Evolutionary conservation across 2,113 vertebrate genomes (phyloP), one percentile per base, ranked within the genome.

Genomic region (Lucifuga dentata): DNA sequence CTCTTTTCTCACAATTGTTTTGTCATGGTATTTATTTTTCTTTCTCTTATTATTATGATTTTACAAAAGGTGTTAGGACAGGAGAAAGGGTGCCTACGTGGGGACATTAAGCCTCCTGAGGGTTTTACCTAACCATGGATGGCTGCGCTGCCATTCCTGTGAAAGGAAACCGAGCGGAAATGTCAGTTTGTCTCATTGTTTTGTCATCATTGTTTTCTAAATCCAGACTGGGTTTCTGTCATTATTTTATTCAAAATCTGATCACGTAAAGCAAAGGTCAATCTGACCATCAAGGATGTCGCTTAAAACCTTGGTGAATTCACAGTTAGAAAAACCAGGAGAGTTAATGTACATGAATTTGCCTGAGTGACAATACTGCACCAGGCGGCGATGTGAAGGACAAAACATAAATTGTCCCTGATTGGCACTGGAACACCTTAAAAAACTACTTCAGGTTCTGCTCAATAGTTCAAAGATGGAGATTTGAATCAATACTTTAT

Each of bases 1-100:
- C 21, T 12, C 29, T 38, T 67, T 67, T 67, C 39, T 50, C 21
- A 26, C 24, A 7, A 26, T n/a, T 74, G n/a, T 75, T 70, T 80
- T 55, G 58, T 60, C n/a, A 15, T 49, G 26, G 1, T 45, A 63
- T 45, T 23, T 51, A 10, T 24, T 39, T 12, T 21, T 50, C 11
- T 66, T 57, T 20, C 26, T 48, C 21, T 33, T 26, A 35, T 64
- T 43, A 29, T 62, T 49, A 1, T 20, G 48, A 45, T 35, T 69
- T 52, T 40, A 35, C 41, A 20, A 62, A 65, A 65, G 36, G 35
- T 39, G 62, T 62, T 5, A 21, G 43, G 7, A 51, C 24, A 1
- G 39, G 32, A 40, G 46, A 66, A 67, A 32, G 19, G 62, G 49
- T 43, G 20, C 21, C 1, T 20, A 62, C 13, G 0, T 26, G 24